Base-by-base conservation (phyloP, 2,888 invertebrate genomes). In the Andricus curvator region DNA sequence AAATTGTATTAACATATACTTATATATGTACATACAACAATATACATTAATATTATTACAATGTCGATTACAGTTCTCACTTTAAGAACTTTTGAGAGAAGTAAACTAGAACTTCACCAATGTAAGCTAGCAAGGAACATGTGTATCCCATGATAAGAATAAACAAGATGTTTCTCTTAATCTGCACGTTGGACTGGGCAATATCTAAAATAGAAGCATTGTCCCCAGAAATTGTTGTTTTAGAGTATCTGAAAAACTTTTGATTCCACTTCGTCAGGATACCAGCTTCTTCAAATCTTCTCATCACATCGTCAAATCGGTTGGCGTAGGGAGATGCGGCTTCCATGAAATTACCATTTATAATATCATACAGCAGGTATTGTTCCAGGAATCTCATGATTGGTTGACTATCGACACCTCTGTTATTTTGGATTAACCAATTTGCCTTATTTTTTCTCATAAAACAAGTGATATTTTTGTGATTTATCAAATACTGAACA, bases 241-340 rank as follows among this genome's bases (percentile, higher is more conserved):
- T 9, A 2, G 8, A 9, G 8, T n/a, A 0, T n/a, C 3, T 9
- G n/a, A 56, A 2, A 2, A 2, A n/a, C 0, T n/a, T 2, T 5
- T n/a, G 8, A 9, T 56, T 0, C 51, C 51, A 56, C 4, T n/a
- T 8, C 1, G 0, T 2, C 8, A 20, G 6, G n/a, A 56, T 0
- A 33, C 51, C 51, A 6, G n/a, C n/a, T 56, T n/a, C 51, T 8
- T 2, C 15, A 5, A 56, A 56, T 20, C 8, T n/a, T 9, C 8
- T 9, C n/a, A 9, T 8, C 2, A n/a, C 9, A 9, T 56, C 51
- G 1, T 56, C n/a, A n/a, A 56, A 56, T 8, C 51, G n/a, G 8
- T 56, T 56, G 0, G 3, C 51, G n/a, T 56, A 56, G 20, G 51
- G 51, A 56, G 51, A 56, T 56, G 51, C 20, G 0, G 51, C 3